Evolutionary conservation across 2,888 invertebrate species (phyloP), one percentile per base, ranked within the genome.

Genomic region (Cephonodes hylas): DNA sequence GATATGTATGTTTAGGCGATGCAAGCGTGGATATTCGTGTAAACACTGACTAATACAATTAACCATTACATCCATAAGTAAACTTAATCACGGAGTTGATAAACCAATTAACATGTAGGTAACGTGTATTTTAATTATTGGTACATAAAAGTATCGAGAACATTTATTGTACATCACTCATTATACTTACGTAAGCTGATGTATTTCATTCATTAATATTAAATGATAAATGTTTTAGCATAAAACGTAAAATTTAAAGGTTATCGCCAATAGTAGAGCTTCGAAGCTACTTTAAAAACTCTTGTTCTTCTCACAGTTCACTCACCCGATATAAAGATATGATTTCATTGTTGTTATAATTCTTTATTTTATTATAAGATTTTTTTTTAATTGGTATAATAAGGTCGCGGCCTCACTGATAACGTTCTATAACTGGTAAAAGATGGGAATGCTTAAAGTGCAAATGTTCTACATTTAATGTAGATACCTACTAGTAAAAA

Each of bases 221-320:
- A 53, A 53, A 53, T 53, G 53, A 53, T 53, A 53, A 53, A 53
- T 31, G 42, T 44, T 8, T 42, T 15, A n/a, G 10, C 10, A 56
- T 67, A 38, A 65, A 64, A 66, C 70, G 66, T 64, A 72, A 64
- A 69, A 53, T 62, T 31, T 45, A 57, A 58, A 70, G 74, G 75
- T 75, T 75, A 75, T 75, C 75, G 58, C 23, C 8, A 46, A 8
- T 44, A 57, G 22, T 31, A 1, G 27, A 15, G 46, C 44, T 58
- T 66, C 60, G 63, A 67, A 64, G 64, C 66, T 70, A 70, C 73
- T 72, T 66, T 63, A 58, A 67, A 71, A 72, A 38, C 72, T 60
- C 66, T 75, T 76, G 73, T 76, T 72, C 73, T 75, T 63, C 60
- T 69, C 27, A 69, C 65, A 71, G 73, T 71, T 73, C 76, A 71